Evolutionary conservation across 2,888 invertebrate genomes (phyloP).

Genomic region (Lagria hirta): DNA sequence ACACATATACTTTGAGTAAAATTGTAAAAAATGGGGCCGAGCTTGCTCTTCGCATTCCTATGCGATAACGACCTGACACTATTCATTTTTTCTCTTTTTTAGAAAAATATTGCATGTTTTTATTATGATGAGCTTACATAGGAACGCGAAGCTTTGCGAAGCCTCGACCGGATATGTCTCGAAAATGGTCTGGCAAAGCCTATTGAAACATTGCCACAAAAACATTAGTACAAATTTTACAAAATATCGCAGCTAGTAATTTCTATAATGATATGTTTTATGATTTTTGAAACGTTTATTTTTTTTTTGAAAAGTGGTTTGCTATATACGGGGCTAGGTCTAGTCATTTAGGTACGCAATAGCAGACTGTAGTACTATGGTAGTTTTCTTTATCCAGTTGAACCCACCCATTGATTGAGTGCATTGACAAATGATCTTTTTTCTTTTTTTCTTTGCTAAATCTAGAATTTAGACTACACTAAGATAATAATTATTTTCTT

Average conservation of each 20-base stretch:
- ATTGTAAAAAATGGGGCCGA: slow-evolving; percentile 52
- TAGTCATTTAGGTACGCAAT: slow-evolving; percentile 47
- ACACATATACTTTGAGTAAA: slow-evolving; percentile 43
- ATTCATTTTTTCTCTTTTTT: slow-evolving; percentile 43
- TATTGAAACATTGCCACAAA: slow-evolving; percentile 49
- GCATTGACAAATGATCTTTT: slow-evolving; percentile 44
- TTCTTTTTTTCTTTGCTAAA: too few relatives aligned
- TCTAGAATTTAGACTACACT: slow-evolving; percentile 15
- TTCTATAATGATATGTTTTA: slow-evolving; percentile 20
- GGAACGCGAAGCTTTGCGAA: slow-evolving; percentile 49
- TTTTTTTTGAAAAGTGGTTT: slow-evolving; percentile 1
- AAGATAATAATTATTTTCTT: slow-evolving; percentile 25
- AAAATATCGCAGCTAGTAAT: slow-evolving; percentile 22
- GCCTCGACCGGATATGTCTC: slow-evolving; percentile 53
- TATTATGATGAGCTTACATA: slow-evolving; percentile 47
- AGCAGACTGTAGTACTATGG: too few relatives aligned
- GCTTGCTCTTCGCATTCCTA: slow-evolving; percentile 49
- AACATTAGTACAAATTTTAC: slow-evolving; percentile 30
- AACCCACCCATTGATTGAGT: slow-evolving; percentile 39
- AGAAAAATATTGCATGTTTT: slow-evolving; percentile 50
- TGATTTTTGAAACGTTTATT: slow-evolving; percentile 12
- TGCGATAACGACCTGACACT: slow-evolving; percentile 56
- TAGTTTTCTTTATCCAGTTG: slow-evolving; percentile 24
- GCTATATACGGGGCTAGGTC: slow-evolving; percentile 21
- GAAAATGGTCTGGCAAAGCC: slow-evolving; percentile 54